Evolutionary conservation across 2,113 vertebrate genomes (phyloP).

Genomic region (Orthonyx spaldingii): DNA sequence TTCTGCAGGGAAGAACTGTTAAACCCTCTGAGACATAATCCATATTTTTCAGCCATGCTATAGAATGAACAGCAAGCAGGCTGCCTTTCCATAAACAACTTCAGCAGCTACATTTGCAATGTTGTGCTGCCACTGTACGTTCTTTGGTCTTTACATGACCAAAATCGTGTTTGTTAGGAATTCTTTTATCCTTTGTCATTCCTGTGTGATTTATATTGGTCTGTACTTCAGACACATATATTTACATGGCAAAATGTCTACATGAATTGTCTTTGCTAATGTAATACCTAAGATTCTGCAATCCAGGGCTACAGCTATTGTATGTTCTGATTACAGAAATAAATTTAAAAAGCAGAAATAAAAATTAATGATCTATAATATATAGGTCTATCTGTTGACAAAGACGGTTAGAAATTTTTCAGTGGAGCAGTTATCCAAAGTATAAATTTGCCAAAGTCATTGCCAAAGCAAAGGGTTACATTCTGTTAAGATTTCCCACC

Average conservation of each 20-base stretch:
- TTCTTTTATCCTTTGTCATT: neutral
- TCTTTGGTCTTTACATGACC: neutral
- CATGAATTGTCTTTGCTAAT: neutral
- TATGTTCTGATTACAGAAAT: neutral
- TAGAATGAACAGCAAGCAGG: neutral
- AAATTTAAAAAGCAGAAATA: neutral
- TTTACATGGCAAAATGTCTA: neutral
- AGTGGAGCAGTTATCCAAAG: neutral
- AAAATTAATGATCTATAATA: neutral
- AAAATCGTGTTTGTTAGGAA: neutral
- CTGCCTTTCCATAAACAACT: neutral
- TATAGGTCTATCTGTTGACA: neutral
- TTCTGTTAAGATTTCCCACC: neutral
- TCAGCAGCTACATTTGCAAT: neutral
- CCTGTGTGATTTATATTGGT: neutral
- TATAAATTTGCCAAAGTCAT: neutral
- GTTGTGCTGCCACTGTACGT: neutral
- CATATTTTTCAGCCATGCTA: neutral
- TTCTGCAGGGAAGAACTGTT: neutral
- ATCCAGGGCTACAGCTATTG: neutral
- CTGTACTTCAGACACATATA: neutral
- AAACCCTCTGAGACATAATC: neutral
- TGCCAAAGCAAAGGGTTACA: neutral
- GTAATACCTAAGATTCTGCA: neutral
- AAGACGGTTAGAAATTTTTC: neutral